Conservation (phyloP, 1,140 invertebrate genomes). For the Drosophila nigromelanica region DNA sequence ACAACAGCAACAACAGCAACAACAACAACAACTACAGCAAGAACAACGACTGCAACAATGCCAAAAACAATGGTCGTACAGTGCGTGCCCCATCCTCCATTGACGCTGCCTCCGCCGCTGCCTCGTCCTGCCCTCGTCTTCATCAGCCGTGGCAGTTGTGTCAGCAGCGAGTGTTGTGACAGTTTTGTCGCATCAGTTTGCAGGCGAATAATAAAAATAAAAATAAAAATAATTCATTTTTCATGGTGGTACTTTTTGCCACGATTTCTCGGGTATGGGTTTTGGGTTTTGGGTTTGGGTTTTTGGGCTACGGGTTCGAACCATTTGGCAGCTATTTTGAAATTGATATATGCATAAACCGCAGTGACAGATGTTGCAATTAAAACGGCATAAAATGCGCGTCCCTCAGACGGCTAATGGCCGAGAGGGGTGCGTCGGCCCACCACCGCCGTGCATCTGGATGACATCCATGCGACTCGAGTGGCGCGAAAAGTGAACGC, state of each 20-base stretch:
- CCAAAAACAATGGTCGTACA: conserved; percentile 52
- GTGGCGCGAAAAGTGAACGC: conserved; percentile 69
- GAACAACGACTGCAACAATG: conserved; percentile 38
- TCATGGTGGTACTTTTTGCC: conserved; percentile 50
- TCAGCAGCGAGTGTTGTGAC: conserved; percentile 69
- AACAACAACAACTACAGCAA: conserved; percentile 33
- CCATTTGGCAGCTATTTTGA: conserved; percentile 77
- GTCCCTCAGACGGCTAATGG: conserved; percentile 48
- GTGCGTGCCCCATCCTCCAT: conserved; percentile 57
- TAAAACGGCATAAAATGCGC: conserved; percentile 81
- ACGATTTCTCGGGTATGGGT: conserved; percentile 9
- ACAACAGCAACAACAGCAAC: conserved; percentile 51
- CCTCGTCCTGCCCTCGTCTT: conserved; percentile 35
- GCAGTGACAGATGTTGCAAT: conserved; percentile 84
- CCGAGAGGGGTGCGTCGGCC: conserved; percentile 20
- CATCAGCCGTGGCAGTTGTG: conserved; percentile 48
- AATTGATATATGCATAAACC: conserved; percentile 83
- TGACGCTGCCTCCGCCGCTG: conserved; percentile 19
- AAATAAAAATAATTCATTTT: conserved; percentile 80
- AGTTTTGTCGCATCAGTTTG: conserved; percentile 62
- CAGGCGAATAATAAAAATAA: conserved; percentile 71
- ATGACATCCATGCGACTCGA: conserved; percentile 16
- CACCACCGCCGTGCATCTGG: conserved; percentile 10
- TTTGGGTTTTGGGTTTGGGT: conserved; percentile 17
- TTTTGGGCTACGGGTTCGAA: conserved; percentile 27